A percentile compares a stretch with the other conserved stretches of the same genome.
Conservation (phyloP, 2,113 vertebrate genomes). For the Ariopsis seemanni region DNA sequence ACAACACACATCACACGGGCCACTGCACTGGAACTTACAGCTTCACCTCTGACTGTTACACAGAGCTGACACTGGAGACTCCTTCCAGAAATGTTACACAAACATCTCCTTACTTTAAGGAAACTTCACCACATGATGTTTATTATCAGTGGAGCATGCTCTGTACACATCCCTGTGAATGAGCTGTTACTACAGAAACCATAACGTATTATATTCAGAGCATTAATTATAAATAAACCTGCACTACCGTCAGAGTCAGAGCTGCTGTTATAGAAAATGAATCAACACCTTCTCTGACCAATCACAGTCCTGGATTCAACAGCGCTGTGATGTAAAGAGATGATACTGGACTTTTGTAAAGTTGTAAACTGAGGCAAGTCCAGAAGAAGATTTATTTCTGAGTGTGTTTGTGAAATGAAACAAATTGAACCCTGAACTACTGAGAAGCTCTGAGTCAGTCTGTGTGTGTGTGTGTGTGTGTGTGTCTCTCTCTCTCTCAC, state of each 20-base stretch:
- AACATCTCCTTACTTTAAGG: background rate
- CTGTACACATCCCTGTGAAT: background rate
- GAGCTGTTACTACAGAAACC: background rate
- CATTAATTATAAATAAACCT: background rate
- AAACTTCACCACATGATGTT: background rate
- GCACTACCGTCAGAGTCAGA: background rate
- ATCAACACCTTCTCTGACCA: background rate
- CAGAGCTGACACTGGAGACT: background rate
- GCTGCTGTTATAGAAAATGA: background rate
- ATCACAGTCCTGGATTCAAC: background rate
- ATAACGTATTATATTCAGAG: background rate
- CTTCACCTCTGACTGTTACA: background rate
- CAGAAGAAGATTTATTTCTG: background rate
- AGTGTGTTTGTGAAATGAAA: constrained; percentile 63
- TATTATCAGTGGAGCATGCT: background rate
- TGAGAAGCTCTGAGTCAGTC: constrained; percentile 30
- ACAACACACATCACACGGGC: too few relatives aligned
- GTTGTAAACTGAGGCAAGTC: background rate
- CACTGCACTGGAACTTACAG: background rate
- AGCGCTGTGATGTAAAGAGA: background rate
- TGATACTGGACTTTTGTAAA: background rate
- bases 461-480: constrained; percentile 31
- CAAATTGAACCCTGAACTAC: constrained; percentile 35
- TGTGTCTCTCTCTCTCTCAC: constrained; percentile 61
- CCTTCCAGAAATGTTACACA: background rate